Percentiles rank a stretch among this genome's conserved stretches.
phyloP scores from a whole-genome alignment of 2,888 invertebrate genomes.

The Taphrorychus bicolor region DNA sequence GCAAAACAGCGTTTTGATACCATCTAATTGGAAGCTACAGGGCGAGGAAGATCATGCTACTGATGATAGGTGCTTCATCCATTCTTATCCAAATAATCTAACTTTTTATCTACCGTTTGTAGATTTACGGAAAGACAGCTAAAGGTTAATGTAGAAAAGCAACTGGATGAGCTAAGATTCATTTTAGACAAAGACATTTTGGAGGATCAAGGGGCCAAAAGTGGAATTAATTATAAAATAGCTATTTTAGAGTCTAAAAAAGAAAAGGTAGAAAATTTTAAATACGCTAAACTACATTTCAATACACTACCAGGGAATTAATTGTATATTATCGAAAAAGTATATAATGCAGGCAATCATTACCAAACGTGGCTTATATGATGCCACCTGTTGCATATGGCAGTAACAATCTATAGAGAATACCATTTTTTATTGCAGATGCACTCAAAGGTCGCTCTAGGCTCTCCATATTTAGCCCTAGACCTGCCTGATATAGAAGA shows the following conservation, averaged over 20 bases:
- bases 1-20: slow-evolving; percentile 58
- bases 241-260: slow-evolving; percentile 58
- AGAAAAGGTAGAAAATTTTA: slow-evolving; percentile 49
- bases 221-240: slow-evolving; percentile 64
- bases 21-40: slow-evolving; percentile 54
- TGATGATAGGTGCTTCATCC: too few relatives aligned
- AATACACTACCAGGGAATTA: too few relatives aligned
- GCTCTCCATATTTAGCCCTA: slow-evolving; percentile 68
- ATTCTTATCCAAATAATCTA: too few relatives aligned
- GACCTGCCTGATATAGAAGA: slow-evolving; percentile 62
- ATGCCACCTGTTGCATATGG: too few relatives aligned
- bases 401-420: too few relatives aligned
- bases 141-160: slow-evolving; percentile 19
- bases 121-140: background rate
- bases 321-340: too few relatives aligned
- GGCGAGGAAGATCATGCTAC: slow-evolving; percentile 9
- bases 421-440: slow-evolving; percentile 56
- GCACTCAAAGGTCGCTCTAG: slow-evolving; percentile 62
- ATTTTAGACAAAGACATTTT: slow-evolving; percentile 51
- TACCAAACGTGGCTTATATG: too few relatives aligned
- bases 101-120: too few relatives aligned
- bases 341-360: too few relatives aligned
- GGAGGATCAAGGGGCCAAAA: slow-evolving; percentile 60
- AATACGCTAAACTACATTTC: too few relatives aligned
- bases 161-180: slow-evolving; percentile 40